Evolutionary conservation across 2,888 invertebrate species (phyloP).

Genomic region (Leptopilina drosophilae): DNA sequence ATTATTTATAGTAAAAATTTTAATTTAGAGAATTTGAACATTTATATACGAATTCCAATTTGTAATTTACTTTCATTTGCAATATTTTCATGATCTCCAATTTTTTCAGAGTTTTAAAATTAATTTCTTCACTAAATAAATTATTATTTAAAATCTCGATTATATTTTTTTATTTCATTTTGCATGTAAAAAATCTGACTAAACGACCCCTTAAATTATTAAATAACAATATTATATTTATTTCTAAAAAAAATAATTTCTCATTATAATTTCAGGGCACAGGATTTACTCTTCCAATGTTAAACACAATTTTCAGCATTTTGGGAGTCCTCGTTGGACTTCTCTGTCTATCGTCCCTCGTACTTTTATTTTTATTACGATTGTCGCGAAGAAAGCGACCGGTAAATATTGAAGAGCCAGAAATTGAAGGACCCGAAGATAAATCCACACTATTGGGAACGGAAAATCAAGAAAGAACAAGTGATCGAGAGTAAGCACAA

Average conservation of each 20-base stretch:
- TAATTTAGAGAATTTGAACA: no score
- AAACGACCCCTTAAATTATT: no score
- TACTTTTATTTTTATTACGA: slow-evolving; percentile 61
- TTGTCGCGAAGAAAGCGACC: slow-evolving; percentile 59
- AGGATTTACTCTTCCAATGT: slow-evolving; percentile 43
- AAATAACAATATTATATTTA: neutral
- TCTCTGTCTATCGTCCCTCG: slow-evolving; percentile 47
- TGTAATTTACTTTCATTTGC: no score
- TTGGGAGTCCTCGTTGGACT: slow-evolving; percentile 47
- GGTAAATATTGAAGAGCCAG: slow-evolving; percentile 62
- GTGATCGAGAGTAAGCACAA: slow-evolving; percentile 54
- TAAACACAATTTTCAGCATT: slow-evolving; percentile 44
- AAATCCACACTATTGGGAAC: slow-evolving; percentile 66
- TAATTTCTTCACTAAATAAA: no score
- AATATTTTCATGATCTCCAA: no score
- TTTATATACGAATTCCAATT: no score
- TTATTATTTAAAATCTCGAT: no score
- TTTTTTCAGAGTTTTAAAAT: no score
- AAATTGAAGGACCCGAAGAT: slow-evolving; percentile 64
- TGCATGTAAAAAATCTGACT: no score
- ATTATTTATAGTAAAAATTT: no score
- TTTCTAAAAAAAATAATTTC: neutral
- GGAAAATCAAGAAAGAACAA: slow-evolving; percentile 66
- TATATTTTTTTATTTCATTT: no score
- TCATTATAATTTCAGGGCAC: slow-evolving; percentile 45